These are phyloP conservation scores for Astreopora myriophthalma DNA, from an alignment of 64 coral and sea anemone genomes.

Conservation along the genomic window DNA sequence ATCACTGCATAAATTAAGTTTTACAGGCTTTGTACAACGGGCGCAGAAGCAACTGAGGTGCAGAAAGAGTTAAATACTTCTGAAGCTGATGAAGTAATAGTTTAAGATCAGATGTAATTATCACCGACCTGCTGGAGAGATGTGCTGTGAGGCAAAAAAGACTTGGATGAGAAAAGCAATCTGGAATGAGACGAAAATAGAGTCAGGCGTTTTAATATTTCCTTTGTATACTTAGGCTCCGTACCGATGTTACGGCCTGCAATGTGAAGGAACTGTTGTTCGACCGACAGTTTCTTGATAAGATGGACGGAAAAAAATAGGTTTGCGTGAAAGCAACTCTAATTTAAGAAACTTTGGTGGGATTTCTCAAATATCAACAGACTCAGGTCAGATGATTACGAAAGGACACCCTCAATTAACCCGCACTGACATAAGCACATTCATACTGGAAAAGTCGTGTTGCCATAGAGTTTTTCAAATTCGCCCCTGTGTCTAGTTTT, in stretches of 20 bases:
- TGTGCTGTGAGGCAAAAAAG: neutral
- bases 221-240: neutral
- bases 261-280: too few relatives aligned
- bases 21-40: too few relatives aligned
- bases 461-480: neutral
- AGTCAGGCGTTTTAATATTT: neutral
- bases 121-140: neutral
- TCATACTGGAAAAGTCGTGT: neutral
- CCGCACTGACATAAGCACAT: neutral
- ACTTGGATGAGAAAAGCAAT: neutral
- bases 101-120: neutral
- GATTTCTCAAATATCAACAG: neutral
- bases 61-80: neutral
- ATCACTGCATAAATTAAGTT: too few relatives aligned
- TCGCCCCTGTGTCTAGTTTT: too few relatives aligned
- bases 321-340: too few relatives aligned
- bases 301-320: too few relatives aligned
- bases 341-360: too few relatives aligned
- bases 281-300: too few relatives aligned
- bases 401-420: neutral
- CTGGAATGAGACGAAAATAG: neutral
- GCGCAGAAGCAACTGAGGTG: too few relatives aligned
- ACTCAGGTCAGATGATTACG: neutral
- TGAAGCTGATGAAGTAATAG: neutral
- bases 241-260: too few relatives aligned